Conservation (phyloP, 2,797 vertebrate genomes). For the Okamejei kenojei region DNA sequence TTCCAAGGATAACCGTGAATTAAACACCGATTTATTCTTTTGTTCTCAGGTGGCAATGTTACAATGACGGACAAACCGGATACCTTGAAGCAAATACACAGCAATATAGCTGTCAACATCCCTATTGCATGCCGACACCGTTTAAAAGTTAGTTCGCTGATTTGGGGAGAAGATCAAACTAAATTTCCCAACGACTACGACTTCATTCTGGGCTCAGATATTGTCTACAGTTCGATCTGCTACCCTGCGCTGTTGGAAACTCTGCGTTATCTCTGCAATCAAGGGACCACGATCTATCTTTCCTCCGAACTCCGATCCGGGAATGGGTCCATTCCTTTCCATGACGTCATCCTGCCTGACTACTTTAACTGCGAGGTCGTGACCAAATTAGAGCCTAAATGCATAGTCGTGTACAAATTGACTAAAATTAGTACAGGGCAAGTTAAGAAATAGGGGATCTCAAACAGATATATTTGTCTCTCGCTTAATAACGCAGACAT, state of each 20-base stretch:
- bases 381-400: neutral
- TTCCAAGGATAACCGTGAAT: neutral
- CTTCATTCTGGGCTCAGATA: neutral
- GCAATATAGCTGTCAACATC: neutral
- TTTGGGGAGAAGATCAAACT: neutral
- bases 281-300: neutral
- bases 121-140: neutral
- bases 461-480: neutral
- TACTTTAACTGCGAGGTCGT: neutral
- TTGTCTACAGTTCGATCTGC: neutral
- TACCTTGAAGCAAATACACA: slow-evolving; percentile 3
- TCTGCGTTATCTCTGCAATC: neutral
- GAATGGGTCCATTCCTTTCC: neutral
- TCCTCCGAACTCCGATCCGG: neutral
- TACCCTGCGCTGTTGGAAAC: neutral
- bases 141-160: neutral
- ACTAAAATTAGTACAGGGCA: neutral
- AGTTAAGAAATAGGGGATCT: neutral
- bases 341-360: neutral
- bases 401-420: neutral
- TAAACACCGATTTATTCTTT: neutral
- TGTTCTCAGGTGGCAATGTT: slow-evolving; percentile 9
- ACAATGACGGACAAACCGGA: neutral
- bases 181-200: neutral
- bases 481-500: neutral